Percentiles rank a stretch among this genome's conserved stretches.
phyloP scores from a whole-genome alignment of 2,888 invertebrate genomes.

The Nemotelus pantherinus region DNA sequence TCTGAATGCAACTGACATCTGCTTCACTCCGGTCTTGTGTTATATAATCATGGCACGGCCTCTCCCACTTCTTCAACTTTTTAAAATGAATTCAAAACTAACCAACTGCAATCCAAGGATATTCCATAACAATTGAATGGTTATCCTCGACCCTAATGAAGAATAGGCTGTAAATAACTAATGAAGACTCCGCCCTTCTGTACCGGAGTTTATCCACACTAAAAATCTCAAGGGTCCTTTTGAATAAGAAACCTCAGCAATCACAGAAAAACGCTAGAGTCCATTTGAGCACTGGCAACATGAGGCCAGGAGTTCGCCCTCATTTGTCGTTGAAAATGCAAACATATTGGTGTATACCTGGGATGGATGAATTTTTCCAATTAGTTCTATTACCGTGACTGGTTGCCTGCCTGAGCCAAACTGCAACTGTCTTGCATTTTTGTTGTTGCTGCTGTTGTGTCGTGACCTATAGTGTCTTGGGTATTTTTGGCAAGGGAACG shows the following conservation, averaged over 20 bases:
- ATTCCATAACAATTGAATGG: constrained; percentile 46
- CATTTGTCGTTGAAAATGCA: too few species aligned
- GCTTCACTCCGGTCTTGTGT: neutral
- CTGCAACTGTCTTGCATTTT: too few species aligned
- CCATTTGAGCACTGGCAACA: too few species aligned
- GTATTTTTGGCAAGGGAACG: constrained; percentile 17
- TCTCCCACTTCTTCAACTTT: constrained; percentile 38
- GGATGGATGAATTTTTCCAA: constrained; percentile 34
- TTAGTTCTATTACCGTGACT: constrained; percentile 46
- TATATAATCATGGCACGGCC: constrained; percentile 47
- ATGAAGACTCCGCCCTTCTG: constrained; percentile 45
- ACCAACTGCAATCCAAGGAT: constrained; percentile 44
- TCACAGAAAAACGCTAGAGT: too few species aligned
- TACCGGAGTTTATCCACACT: neutral
- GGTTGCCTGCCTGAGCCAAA: neutral
- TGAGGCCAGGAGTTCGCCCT: too few species aligned
- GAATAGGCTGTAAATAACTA: constrained; percentile 47
- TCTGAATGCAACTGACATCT: constrained; percentile 15
- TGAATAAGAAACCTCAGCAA: neutral
- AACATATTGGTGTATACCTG: too few species aligned
- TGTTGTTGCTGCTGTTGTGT: too few species aligned
- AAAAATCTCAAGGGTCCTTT: constrained; percentile 7
- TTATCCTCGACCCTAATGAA: constrained; percentile 47
- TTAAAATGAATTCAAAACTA: neutral
- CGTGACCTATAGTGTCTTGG: constrained; percentile 19